A percentile compares a stretch with the other conserved stretches of the same genome.
These are phyloP conservation scores for Wiebesia pumilae DNA, from an alignment of 1,140 invertebrate species.

Conservation along the genomic window DNA sequence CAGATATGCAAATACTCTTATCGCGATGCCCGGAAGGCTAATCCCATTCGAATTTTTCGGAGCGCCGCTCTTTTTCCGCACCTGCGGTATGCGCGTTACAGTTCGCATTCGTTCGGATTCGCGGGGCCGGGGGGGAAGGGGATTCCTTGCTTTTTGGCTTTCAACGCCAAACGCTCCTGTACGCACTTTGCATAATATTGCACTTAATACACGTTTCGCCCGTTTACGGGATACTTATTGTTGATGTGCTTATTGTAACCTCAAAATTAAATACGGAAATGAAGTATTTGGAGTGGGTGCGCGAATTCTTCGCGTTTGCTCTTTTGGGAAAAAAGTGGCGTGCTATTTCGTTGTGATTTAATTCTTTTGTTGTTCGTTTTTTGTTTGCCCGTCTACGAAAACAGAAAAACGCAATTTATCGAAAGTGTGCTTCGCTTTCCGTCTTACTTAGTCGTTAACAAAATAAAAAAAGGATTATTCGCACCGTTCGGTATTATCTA, in stretches of 20 bases:
- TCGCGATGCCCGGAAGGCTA: neutral
- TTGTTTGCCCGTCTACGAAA: no score
- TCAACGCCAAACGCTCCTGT: neutral
- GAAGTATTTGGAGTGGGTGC: neutral
- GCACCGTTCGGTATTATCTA: no score
- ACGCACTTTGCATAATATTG: neutral
- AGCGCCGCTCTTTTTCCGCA: neutral
- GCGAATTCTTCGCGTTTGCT: no score
- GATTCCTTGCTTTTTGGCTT: no score
- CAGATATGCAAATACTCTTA: constrained; percentile 9
- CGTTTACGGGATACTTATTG: neutral
- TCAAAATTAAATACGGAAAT: neutral
- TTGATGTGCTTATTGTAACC: neutral
- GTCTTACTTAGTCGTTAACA: no score
- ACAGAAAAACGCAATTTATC: no score
- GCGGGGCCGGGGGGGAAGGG: no score
- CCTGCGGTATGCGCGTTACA: neutral
- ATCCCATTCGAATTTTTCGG: neutral
- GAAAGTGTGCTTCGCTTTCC: no score
- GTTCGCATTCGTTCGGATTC: neutral
- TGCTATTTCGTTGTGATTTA: no score
- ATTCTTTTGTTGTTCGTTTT: no score
- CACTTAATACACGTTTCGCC: neutral
- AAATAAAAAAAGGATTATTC: no score
- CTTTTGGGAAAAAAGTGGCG: no score